A percentile compares a stretch with the other conserved stretches of the same genome.
Evolutionary conservation across 2,888 invertebrate genomes (phyloP).

Genomic region (Cephus rjabovi): DNA sequence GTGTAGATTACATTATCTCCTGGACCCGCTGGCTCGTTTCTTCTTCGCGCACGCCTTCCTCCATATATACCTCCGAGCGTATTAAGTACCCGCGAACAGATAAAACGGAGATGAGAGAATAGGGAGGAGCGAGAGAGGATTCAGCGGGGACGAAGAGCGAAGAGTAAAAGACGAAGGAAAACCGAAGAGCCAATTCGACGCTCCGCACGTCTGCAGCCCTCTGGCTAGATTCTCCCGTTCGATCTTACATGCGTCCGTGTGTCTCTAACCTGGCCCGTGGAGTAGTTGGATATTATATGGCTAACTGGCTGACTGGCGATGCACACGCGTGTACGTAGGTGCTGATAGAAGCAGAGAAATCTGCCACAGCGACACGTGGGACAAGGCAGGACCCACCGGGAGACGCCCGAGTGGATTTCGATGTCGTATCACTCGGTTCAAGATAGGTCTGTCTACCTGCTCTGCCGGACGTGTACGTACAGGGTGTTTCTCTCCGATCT

Average conservation of each 20-base stretch:
- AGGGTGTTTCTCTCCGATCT: neutral
- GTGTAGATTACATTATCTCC: constrained; percentile 50
- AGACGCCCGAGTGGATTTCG: neutral
- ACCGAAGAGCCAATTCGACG: neutral
- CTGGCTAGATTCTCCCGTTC: neutral
- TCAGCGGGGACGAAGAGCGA: too few relatives aligned
- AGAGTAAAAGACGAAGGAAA: neutral
- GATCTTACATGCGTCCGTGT: neutral
- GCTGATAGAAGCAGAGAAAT: neutral
- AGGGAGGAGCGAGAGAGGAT: neutral
- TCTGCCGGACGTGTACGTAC: neutral
- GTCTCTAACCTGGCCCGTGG: neutral
- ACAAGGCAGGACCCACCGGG: neutral
- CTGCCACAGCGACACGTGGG: neutral
- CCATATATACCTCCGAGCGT: neutral
- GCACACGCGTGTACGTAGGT: neutral
- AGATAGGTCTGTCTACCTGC: neutral
- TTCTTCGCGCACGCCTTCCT: constrained; percentile 1
- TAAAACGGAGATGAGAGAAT: neutral
- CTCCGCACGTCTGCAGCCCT: neutral
- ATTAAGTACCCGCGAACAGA: constrained; percentile 7
- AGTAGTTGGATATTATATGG: neutral
- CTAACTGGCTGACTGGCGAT: neutral
- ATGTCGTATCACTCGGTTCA: neutral
- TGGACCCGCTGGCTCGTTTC: constrained; percentile 11